Percentiles rank a stretch among this genome's conserved stretches.
Conservation (phyloP, 2,113 vertebrate genomes). For the Plotosus lineatus region DNA sequence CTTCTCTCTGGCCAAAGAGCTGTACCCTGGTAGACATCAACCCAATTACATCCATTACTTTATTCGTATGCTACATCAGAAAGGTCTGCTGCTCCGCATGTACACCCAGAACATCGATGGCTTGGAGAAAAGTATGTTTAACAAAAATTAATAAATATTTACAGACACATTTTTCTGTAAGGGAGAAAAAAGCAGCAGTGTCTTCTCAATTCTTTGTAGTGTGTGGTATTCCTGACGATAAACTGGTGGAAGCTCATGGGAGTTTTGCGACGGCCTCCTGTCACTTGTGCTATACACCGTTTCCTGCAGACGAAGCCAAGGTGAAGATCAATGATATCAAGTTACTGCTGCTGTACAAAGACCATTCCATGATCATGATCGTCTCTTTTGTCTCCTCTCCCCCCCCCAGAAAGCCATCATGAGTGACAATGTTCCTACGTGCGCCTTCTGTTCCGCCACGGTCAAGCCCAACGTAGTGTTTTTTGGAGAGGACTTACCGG, state of each 20-base stretch:
- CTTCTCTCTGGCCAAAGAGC: constrained; percentile 74
- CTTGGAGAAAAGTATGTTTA: constrained; percentile 72
- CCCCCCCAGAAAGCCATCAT: constrained; percentile 67
- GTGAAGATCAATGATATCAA: constrained; percentile 45
- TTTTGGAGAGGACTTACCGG: constrained; percentile 77
- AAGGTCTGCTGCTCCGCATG: constrained; percentile 75
- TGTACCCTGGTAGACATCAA: constrained; percentile 72
- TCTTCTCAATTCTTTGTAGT: constrained; percentile 55
- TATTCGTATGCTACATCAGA: constrained; percentile 73
- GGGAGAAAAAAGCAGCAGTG: too few relatives aligned
- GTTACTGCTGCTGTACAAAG: not conserved
- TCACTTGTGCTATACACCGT: constrained; percentile 76
- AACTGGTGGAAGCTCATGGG: constrained; percentile 78
- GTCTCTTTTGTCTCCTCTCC: not conserved
- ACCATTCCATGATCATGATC: not conserved
- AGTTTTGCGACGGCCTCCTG: constrained; percentile 76
- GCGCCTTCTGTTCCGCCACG: constrained; percentile 72
- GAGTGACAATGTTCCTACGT: constrained; percentile 67
- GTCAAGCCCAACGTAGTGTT: constrained; percentile 79
- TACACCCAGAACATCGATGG: constrained; percentile 84
- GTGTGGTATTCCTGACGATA: constrained; percentile 76
- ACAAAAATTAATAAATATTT: not conserved
- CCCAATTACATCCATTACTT: constrained; percentile 69
- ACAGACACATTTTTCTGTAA: not conserved
- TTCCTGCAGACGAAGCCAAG: constrained; percentile 74